Conservation (phyloP, 1,140 invertebrate genomes). For the Pygmarrhopalites habei region DNA sequence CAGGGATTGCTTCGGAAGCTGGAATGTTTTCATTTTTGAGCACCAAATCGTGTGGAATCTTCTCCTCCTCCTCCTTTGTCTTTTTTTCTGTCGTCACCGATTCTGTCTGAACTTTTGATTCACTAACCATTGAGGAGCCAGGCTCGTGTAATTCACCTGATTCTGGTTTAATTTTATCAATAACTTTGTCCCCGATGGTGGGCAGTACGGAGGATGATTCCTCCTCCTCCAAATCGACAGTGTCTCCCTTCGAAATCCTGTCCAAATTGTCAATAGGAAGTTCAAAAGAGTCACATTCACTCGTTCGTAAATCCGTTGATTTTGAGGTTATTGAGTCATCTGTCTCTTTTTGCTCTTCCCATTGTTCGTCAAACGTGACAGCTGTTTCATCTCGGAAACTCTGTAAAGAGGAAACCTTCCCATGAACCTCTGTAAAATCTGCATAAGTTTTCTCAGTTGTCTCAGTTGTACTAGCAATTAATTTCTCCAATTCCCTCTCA, state of each 20-base stretch:
- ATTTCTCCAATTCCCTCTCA: constrained; percentile 2
- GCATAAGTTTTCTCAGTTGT: neutral
- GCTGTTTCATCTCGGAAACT: neutral
- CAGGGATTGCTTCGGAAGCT: no score
- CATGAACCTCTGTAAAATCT: neutral
- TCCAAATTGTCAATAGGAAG: neutral
- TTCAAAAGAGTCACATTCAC: neutral
- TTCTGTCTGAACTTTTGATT: no score
- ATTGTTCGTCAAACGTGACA: neutral
- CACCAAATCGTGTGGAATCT: no score
- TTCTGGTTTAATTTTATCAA: no score
- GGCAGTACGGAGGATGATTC: no score
- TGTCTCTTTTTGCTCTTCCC: neutral
- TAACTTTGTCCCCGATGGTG: no score
- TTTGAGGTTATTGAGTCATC: neutral
- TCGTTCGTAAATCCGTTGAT: neutral
- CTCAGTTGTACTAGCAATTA: neutral
- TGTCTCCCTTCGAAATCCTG: neutral
- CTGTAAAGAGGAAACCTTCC: neutral
- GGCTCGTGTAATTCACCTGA: no score
- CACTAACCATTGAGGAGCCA: no score
- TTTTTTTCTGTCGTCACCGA: no score
- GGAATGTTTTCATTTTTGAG: no score
- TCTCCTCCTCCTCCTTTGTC: no score
- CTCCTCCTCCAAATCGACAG: neutral